Conservation (phyloP, 2,797 vertebrate species). For the Emydoidea blandingii region DNA sequence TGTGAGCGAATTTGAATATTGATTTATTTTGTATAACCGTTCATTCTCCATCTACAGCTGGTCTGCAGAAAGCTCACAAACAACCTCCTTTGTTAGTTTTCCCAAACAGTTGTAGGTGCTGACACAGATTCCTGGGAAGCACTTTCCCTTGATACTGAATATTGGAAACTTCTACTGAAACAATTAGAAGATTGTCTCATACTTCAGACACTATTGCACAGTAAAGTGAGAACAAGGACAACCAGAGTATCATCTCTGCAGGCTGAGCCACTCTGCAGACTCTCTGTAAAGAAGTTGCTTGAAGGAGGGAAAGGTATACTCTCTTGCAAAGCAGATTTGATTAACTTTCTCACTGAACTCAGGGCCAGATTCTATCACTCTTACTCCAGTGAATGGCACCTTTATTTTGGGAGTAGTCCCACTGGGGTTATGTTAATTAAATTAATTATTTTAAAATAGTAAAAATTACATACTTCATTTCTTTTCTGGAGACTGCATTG, state of each 20-base stretch:
- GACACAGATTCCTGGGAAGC: slow-evolving; percentile 91
- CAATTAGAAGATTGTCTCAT: slow-evolving; percentile 96
- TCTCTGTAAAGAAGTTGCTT: slow-evolving; percentile 91
- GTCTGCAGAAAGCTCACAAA: neutral
- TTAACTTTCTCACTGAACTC: neutral
- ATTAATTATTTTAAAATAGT: neutral
- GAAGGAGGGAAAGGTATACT: slow-evolving; percentile 92
- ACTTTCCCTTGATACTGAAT: slow-evolving; percentile 94
- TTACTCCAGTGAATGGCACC: neutral
- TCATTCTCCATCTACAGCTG: neutral
- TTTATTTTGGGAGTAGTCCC: neutral
- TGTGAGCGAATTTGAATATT: neutral
- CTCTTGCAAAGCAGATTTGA: neutral
- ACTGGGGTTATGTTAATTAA: neutral
- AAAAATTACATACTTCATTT: neutral
- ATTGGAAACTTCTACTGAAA: slow-evolving; percentile 93
- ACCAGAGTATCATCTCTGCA: slow-evolving; percentile 77
- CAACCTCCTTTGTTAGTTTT: slow-evolving; percentile 71
- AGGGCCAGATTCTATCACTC: neutral
- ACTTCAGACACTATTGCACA: slow-evolving; percentile 92
- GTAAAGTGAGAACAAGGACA: slow-evolving; percentile 67
- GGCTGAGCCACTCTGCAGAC: slow-evolving; percentile 82
- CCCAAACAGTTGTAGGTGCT: slow-evolving; percentile 70
- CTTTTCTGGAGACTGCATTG: neutral
- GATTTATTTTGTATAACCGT: neutral